These are phyloP conservation scores for Peromyscus eremicus DNA, from an alignment of 2,797 vertebrate genomes.

Conservation along the genomic window DNA sequence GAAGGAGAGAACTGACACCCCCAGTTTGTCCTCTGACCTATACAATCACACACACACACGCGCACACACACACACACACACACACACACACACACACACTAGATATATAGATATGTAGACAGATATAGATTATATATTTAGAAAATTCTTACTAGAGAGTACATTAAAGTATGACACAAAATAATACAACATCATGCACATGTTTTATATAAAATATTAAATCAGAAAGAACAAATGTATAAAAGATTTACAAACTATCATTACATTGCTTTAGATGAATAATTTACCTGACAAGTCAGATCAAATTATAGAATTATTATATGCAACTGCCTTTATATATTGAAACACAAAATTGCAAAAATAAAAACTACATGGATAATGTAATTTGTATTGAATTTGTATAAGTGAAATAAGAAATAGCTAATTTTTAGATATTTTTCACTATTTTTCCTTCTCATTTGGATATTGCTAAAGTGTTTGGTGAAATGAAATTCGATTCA, in stretches of 20 bases:
- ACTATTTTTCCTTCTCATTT: background rate
- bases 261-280: slow-evolving; percentile 18
- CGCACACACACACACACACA: background rate
- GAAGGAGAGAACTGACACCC: background rate
- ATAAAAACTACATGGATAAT: slow-evolving; percentile 57
- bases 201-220: slow-evolving; percentile 14
- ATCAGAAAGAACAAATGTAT: background rate
- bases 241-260: background rate
- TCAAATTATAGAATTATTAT: slow-evolving; percentile 1
- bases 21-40: background rate
- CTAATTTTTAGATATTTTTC: slow-evolving; percentile 11
- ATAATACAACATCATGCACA: background rate
- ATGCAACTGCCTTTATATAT: background rate
- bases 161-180: background rate
- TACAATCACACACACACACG: background rate
- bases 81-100: background rate
- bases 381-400: slow-evolving; percentile 49
- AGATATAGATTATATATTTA: background rate
- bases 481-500: background rate
- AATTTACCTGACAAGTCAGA: slow-evolving; percentile 27
- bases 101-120: too few relatives aligned
- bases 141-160: background rate
- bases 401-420: background rate
- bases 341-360: slow-evolving; percentile 23
- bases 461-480: slow-evolving; percentile 31